Evolutionary conservation across 2,888 invertebrate genomes (phyloP).

Genomic region (Andrena haemorrhoa): DNA sequence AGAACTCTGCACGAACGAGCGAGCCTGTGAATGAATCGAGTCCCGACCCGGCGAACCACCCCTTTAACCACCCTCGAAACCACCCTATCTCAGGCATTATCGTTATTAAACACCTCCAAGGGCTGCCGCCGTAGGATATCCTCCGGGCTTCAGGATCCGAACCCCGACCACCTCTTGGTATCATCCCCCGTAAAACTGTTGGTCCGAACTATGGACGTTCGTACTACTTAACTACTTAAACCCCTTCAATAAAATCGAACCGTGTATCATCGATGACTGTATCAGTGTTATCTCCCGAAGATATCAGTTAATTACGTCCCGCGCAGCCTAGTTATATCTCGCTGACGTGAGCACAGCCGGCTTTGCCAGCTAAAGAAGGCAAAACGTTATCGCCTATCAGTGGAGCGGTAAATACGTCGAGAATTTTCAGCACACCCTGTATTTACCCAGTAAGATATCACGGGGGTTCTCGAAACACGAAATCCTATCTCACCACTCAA

Average conservation of each 20-base stretch:
- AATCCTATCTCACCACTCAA: constrained; percentile 72
- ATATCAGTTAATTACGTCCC: background rate
- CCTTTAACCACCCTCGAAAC: constrained; percentile 71
- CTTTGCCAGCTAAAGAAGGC: background rate
- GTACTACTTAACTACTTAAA: background rate
- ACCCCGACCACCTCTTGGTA: constrained; percentile 29
- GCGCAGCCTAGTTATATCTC: background rate
- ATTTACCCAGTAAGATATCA: constrained; percentile 54
- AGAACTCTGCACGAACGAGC: constrained; percentile 80
- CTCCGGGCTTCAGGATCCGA: constrained; percentile 52
- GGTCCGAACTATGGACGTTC: background rate
- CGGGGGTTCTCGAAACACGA: constrained; percentile 55
- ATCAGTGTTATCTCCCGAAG: background rate
- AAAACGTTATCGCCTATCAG: background rate
- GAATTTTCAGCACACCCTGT: background rate
- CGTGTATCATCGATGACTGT: background rate
- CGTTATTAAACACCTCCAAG: constrained; percentile 84
- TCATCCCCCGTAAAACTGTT: constrained; percentile 2
- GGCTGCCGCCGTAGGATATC: constrained; percentile 63
- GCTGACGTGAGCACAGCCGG: background rate
- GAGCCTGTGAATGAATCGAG: constrained; percentile 81
- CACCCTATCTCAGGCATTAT: constrained; percentile 83
- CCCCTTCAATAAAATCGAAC: background rate
- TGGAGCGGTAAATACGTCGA: background rate
- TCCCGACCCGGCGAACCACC: constrained; percentile 75